These are phyloP conservation scores for Malthinus seriepunctatus DNA, from an alignment of 2,888 invertebrate species.

Conservation along the genomic window DNA sequence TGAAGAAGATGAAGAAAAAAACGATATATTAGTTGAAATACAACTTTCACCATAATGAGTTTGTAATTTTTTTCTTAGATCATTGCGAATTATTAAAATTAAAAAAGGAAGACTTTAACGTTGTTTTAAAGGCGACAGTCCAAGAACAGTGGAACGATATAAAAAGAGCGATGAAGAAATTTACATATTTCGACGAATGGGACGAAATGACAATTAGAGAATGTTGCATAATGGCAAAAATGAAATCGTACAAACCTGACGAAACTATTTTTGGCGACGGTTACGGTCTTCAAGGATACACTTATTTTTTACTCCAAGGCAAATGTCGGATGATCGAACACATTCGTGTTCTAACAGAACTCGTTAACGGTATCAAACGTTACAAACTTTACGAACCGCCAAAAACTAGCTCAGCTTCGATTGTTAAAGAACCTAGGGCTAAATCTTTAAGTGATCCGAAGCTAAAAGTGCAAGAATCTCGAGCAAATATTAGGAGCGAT, in stretches of 20 bases:
- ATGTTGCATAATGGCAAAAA: slow-evolving; percentile 68
- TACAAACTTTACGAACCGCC: slow-evolving; percentile 57
- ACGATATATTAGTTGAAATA: too few relatives aligned
- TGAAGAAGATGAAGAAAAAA: too few relatives aligned
- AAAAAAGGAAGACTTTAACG: slow-evolving; percentile 65
- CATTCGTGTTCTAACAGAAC: slow-evolving; percentile 54
- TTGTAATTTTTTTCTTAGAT: slow-evolving; percentile 46
- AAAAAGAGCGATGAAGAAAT: slow-evolving; percentile 61
- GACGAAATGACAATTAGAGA: slow-evolving; percentile 63
- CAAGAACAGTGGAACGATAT: slow-evolving; percentile 67
- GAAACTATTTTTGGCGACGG: slow-evolving; percentile 62
- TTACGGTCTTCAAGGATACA: slow-evolving; percentile 49
- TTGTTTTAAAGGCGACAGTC: slow-evolving; percentile 61
- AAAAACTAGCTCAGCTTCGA: not conserved
- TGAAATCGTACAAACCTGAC: slow-evolving; percentile 59
- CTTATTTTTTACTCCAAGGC: slow-evolving; percentile 63
- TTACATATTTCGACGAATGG: slow-evolving; percentile 67
- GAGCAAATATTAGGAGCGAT: too few relatives aligned
- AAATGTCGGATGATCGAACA: slow-evolving; percentile 63
- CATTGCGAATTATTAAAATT: slow-evolving; percentile 66
- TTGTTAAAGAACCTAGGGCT: too few relatives aligned
- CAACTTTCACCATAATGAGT: too few relatives aligned
- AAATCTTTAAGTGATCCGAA: too few relatives aligned
- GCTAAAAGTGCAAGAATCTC: too few relatives aligned
- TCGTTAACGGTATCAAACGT: slow-evolving; percentile 49